Percentiles rank a stretch among this genome's conserved stretches.
Evolutionary conservation across 2,797 vertebrate species (phyloP).

Genomic region (Phylloscopus collybita): DNA sequence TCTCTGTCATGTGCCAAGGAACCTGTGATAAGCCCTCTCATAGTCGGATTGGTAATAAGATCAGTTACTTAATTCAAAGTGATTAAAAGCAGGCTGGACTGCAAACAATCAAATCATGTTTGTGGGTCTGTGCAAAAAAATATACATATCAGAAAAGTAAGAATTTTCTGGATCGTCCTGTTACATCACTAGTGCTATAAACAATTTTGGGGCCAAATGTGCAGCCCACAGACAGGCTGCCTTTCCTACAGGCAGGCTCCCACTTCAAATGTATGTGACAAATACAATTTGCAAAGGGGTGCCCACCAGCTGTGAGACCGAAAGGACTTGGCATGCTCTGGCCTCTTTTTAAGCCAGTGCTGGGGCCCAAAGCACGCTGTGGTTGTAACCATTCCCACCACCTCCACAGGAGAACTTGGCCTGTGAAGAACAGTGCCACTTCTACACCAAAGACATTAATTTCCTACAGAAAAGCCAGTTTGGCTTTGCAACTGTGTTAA

Average conservation of each 20-base stretch:
- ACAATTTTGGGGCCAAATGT: neutral
- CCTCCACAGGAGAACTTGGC: neutral
- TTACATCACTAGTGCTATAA: neutral
- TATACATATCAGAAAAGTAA: neutral
- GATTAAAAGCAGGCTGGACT: conserved; percentile 48
- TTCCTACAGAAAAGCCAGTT: neutral
- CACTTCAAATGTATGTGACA: neutral
- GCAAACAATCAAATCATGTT: neutral
- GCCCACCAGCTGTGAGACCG: accelerated
- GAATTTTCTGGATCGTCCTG: neutral
- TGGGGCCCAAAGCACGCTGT: neutral
- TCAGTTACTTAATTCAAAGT: conserved; percentile 63
- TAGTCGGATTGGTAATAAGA: conserved; percentile 42
- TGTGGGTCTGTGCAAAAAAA: neutral
- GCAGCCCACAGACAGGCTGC: neutral
- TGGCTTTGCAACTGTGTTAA: neutral
- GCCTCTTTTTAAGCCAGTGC: neutral
- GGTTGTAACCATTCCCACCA: neutral
- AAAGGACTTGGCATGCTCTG: accelerated
- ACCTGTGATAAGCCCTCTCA: conserved; percentile 61
- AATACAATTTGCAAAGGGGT: neutral
- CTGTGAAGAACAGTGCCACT: accelerated
- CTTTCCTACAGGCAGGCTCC: neutral
- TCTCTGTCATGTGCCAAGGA: conserved; percentile 33
- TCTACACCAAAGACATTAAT: neutral